Evolutionary conservation across 2,888 invertebrate genomes (phyloP).

Genomic region (Ormyrus pomaceus): DNA sequence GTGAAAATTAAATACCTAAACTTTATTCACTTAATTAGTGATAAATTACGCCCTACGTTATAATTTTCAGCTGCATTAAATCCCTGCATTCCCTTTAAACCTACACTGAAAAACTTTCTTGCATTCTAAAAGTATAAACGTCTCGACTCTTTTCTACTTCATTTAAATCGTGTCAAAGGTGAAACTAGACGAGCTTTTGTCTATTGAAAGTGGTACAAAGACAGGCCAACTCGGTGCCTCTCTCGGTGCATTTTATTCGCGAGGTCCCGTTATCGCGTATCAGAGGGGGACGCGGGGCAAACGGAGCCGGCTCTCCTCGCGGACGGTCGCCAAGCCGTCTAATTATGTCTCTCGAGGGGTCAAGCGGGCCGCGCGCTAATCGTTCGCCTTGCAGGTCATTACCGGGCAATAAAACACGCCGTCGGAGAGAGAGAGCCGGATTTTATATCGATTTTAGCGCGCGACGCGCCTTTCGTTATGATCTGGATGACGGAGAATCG

Average conservation of each 20-base stretch:
- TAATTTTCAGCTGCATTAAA: too few species aligned
- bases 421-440: background rate
- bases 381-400: constrained; percentile 6
- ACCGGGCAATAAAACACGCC: constrained; percentile 4
- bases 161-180: too few species aligned
- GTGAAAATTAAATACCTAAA: too few species aligned
- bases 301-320: background rate
- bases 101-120: too few species aligned
- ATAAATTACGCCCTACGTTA: too few species aligned
- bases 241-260: background rate
- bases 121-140: too few species aligned
- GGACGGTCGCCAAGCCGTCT: constrained; percentile 18
- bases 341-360: constrained; percentile 4
- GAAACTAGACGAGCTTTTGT: too few species aligned
- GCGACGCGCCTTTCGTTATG: background rate
- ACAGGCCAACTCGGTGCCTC: too few species aligned
- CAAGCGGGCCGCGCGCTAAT: constrained; percentile 4
- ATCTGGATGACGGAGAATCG: constrained; percentile 1
- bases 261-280: constrained; percentile 25
- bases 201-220: too few species aligned
- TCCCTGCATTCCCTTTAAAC: too few species aligned
- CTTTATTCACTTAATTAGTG: too few species aligned
- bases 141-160: too few species aligned
- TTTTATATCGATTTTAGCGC: background rate
- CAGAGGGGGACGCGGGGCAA: constrained; percentile 1